Evolutionary conservation across 2,888 invertebrate genomes (phyloP).

Genomic region (Cryptophagus acutangulus): DNA sequence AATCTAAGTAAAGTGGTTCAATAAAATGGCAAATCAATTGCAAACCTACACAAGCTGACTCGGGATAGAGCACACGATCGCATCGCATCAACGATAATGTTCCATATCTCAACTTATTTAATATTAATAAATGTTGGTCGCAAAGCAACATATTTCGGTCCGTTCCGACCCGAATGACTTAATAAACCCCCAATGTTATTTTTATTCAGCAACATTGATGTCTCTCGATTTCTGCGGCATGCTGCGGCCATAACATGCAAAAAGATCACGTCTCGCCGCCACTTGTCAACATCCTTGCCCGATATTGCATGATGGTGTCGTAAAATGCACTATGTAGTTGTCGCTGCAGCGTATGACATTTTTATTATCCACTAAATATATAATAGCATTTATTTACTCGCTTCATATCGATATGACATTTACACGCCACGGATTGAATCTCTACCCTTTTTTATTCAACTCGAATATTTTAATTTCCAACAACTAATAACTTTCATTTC

Average conservation of each 20-base stretch:
- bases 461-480: no score
- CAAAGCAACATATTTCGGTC: constrained; percentile 25
- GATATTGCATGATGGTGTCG: constrained; percentile 31
- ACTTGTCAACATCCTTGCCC: constrained; percentile 34
- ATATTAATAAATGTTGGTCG: constrained; percentile 40
- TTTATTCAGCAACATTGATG: constrained; percentile 36
- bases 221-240: constrained; percentile 30
- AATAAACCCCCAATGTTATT: constrained; percentile 38
- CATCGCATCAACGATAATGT: constrained; percentile 19
- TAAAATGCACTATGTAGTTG: constrained; percentile 29
- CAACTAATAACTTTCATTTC: no score
- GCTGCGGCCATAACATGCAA: constrained; percentile 27
- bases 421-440: constrained; percentile 24
- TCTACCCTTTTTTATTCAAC: no score
- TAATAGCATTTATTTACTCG: constrained; percentile 23
- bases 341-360: constrained; percentile 27
- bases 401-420: constrained; percentile 30
- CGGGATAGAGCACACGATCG: constrained; percentile 25
- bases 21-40: constrained; percentile 28
- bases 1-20: constrained; percentile 14
- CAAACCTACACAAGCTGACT: no score
- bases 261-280: constrained; percentile 29
- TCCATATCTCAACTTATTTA: constrained; percentile 37
- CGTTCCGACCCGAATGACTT: constrained; percentile 35
- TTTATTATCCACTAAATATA: constrained; percentile 35